Percentiles rank a stretch among this genome's conserved stretches.
These are phyloP conservation scores for Pterocles burchelli DNA, from an alignment of 2,113 vertebrate genomes.

Conservation along the genomic window DNA sequence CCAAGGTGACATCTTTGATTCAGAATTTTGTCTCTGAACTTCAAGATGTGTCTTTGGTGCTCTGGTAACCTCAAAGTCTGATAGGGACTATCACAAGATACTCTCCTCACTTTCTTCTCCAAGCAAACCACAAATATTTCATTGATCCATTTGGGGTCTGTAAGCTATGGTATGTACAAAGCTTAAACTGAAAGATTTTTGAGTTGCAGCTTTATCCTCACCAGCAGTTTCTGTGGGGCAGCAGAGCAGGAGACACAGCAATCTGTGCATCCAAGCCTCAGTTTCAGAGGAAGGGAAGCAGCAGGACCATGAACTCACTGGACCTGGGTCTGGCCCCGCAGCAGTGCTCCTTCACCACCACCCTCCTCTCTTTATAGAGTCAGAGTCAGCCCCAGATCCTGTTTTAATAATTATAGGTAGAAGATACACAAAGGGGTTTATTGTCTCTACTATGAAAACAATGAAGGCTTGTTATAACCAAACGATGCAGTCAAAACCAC, in stretches of 20 bases:
- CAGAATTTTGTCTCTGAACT: background rate
- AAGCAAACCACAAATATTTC: background rate
- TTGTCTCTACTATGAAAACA: background rate
- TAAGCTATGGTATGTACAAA: background rate
- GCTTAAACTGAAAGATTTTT: background rate
- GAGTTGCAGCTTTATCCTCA: background rate
- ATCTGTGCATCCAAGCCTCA: background rate
- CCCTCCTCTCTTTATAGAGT: background rate
- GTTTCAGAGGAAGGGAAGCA: background rate
- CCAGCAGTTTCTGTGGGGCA: background rate
- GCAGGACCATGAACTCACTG: background rate
- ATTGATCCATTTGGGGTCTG: background rate
- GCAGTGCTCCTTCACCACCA: background rate
- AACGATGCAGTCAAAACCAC: background rate
- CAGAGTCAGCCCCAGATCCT: background rate
- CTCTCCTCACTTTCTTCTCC: background rate
- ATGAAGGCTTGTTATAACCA: background rate
- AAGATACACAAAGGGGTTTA: background rate
- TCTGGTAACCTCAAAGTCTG: background rate
- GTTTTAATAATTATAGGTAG: background rate
- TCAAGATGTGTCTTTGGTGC: accelerated
- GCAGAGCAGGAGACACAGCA: background rate
- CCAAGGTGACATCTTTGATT: background rate
- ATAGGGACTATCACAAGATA: background rate
- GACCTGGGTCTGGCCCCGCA: background rate